Evolutionary conservation across 1,140 invertebrate genomes (phyloP).

Genomic region (Daktulosphaira vitifoliae): DNA sequence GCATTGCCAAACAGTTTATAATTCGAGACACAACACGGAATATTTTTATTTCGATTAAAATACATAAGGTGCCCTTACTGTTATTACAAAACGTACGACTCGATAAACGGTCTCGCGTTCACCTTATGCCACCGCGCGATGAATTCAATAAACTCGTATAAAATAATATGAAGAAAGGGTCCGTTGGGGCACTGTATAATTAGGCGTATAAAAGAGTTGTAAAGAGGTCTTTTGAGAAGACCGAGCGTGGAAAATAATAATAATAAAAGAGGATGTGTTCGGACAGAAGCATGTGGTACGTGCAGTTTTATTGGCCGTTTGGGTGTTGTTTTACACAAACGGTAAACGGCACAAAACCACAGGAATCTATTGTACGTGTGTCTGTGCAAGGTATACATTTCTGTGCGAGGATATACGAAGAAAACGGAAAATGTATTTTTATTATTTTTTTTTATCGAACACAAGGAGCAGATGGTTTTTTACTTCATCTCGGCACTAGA

Average conservation of each 20-base stretch:
- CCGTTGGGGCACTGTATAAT: background rate
- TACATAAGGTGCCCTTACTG: no score
- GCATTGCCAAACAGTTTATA: no score
- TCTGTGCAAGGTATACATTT: background rate
- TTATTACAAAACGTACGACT: background rate
- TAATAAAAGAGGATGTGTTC: slow-evolving; percentile 23
- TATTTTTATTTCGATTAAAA: no score
- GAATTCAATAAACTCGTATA: background rate
- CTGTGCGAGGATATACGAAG: background rate
- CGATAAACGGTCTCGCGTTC: slow-evolving; percentile 1
- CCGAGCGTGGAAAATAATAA: slow-evolving; percentile 6
- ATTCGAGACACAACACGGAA: no score
- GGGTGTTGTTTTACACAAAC: slow-evolving; percentile 30
- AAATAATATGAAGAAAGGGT: background rate
- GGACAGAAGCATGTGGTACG: slow-evolving; percentile 30
- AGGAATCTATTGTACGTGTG: slow-evolving; percentile 13
- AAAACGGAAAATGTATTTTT: slow-evolving; percentile 25
- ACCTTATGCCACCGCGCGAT: slow-evolving; percentile 14
- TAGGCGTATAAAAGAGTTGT: slow-evolving; percentile 26
- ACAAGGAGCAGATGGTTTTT: no score
- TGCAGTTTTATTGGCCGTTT: slow-evolving; percentile 32
- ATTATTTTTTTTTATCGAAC: no score
- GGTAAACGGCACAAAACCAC: slow-evolving; percentile 16
- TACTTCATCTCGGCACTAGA: no score
- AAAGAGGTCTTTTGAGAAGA: slow-evolving; percentile 17